Evolutionary conservation across 2,113 vertebrate genomes (phyloP).

Genomic region (Columbina picui): DNA sequence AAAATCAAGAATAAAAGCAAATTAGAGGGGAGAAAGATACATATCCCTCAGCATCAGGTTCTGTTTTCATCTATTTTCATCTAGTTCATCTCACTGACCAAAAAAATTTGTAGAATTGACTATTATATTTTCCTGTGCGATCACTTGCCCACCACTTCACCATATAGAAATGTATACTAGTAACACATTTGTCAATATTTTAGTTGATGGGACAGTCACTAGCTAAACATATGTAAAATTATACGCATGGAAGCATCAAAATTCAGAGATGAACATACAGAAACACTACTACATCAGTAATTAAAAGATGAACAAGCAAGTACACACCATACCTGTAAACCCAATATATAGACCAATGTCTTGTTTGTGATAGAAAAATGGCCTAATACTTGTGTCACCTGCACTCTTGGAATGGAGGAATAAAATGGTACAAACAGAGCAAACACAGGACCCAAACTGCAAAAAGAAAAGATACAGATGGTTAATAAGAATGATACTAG

Average conservation of each 20-base stretch:
- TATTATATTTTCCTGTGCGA: neutral
- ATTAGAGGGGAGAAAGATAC: neutral
- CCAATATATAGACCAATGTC: conserved; percentile 93
- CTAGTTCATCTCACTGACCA: neutral
- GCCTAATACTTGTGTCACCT: conserved; percentile 90
- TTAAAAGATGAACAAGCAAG: conserved; percentile 65
- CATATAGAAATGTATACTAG: neutral
- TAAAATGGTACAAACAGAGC: conserved; percentile 96
- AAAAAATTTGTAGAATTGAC: neutral
- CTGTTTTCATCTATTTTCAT: neutral
- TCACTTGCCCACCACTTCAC: neutral
- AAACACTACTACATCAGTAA: neutral
- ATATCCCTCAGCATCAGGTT: neutral
- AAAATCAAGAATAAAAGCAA: neutral
- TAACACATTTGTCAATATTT: neutral
- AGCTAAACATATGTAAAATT: neutral
- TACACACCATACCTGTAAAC: conserved; percentile 89
- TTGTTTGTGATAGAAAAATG: conserved; percentile 95
- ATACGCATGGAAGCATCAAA: neutral
- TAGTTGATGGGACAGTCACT: neutral
- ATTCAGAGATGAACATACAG: neutral
- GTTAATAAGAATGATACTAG: neutral
- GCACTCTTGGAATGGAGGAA: conserved; percentile 89
- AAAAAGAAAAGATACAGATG: conserved; percentile 55
- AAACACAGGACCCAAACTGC: conserved; percentile 92